Conservation (phyloP, 2,113 vertebrate species). For the Dissostichus mawsoni region DNA sequence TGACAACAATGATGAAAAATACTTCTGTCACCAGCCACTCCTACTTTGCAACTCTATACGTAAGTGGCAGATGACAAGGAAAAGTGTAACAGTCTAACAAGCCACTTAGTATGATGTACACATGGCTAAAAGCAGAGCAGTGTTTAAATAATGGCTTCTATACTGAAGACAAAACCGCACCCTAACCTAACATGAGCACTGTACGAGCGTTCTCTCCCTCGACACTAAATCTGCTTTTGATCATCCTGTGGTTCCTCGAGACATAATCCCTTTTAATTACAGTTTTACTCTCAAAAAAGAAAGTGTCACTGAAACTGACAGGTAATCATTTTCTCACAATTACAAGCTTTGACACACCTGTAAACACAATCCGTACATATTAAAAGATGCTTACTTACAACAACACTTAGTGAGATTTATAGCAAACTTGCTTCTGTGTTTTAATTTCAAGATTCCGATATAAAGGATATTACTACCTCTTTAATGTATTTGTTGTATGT, state of each 20-base stretch:
- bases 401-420: not conserved
- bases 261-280: slow-evolving; percentile 59
- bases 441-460: not conserved
- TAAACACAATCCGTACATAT: not conserved
- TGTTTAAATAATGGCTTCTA: slow-evolving; percentile 45
- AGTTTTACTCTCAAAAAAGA: slow-evolving; percentile 13
- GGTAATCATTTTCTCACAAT: slow-evolving; percentile 23
- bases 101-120: slow-evolving; percentile 32
- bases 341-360: not conserved
- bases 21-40: not conserved
- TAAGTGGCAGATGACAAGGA: slow-evolving; percentile 5
- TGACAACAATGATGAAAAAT: not conserved
- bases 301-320: slow-evolving; percentile 41
- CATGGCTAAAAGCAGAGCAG: slow-evolving; percentile 25
- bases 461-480: no score
- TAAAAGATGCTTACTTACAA: not conserved
- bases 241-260: slow-evolving; percentile 24
- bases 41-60: not conserved
- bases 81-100: slow-evolving; percentile 33
- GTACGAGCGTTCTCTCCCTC: not conserved
- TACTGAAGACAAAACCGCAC: slow-evolving; percentile 31
- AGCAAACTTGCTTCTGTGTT: not conserved
- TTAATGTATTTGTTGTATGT: not conserved
- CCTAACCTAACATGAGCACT: slow-evolving; percentile 15
- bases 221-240: slow-evolving; percentile 46